Evolutionary conservation across 2,113 vertebrate species (phyloP).

Genomic region (Echinops telfairi): DNA sequence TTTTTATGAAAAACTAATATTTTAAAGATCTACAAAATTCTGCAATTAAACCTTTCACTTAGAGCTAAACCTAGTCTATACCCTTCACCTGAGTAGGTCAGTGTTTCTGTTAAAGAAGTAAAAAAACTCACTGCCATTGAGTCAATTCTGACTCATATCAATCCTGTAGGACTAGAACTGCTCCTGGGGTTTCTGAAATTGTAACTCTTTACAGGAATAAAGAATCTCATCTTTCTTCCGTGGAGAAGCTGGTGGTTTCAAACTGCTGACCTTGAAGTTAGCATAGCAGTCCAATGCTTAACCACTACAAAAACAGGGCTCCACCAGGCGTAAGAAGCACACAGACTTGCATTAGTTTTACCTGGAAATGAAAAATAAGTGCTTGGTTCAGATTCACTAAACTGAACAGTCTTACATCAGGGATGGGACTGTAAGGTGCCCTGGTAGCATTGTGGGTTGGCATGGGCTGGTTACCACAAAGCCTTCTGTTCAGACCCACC

Average conservation of each 20-base stretch:
- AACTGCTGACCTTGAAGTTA: no score
- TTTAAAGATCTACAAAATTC: constrained; percentile 4
- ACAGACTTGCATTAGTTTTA: not conserved
- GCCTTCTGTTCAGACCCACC: no score
- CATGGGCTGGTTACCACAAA: no score
- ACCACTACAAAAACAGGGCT: no score
- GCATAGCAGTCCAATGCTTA: no score
- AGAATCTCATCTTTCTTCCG: no score
- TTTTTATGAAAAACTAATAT: not conserved
- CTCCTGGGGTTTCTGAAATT: no score
- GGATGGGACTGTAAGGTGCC: not conserved
- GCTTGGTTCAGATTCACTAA: not conserved
- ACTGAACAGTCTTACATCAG: not conserved
- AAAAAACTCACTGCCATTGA: not conserved
- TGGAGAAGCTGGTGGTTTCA: no score
- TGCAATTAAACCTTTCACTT: not conserved
- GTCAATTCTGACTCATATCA: no score
- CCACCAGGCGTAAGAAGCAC: no score
- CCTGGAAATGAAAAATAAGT: not conserved
- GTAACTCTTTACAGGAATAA: no score
- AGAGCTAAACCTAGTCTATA: not conserved
- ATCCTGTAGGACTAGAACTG: no score
- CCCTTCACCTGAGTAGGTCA: not conserved
- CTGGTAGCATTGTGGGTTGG: not conserved
- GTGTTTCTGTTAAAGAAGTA: not conserved